Percentiles rank a stretch among this genome's conserved stretches.
Conservation (phyloP, 1,140 invertebrate genomes). For the Artemia franciscana region DNA sequence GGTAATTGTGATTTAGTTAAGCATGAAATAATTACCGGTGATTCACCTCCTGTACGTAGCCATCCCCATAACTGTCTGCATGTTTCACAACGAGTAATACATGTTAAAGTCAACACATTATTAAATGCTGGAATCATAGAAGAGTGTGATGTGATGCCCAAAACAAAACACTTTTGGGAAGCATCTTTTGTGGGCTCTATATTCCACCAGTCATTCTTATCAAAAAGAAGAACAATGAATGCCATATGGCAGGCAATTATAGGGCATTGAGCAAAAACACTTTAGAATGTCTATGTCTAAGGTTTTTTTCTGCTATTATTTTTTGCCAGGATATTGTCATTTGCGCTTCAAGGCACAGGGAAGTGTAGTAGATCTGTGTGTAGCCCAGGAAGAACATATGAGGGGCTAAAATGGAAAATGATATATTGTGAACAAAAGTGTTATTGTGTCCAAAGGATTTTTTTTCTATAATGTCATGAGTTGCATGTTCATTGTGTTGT, state of each 20-base stretch:
- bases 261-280: background rate
- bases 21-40: background rate
- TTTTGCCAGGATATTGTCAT: background rate
- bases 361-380: too few species aligned
- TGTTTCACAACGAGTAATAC: background rate
- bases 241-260: background rate
- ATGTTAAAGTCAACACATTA: background rate
- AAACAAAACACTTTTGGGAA: too few species aligned
- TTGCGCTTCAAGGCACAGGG: background rate
- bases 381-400: too few species aligned
- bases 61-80: background rate
- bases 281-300: background rate
- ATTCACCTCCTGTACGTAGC: background rate
- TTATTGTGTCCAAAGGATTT: too few species aligned
- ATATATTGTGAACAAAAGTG: too few species aligned
- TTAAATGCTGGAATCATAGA: background rate
- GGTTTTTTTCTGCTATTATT: background rate
- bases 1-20: background rate
- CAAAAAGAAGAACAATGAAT: background rate
- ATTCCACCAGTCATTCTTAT: background rate
- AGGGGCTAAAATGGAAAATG: too few species aligned
- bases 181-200: too few species aligned
- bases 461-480: too few species aligned
- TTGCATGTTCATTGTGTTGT: too few species aligned
- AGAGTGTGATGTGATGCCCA: too few species aligned